Evolutionary conservation across 2,888 invertebrate genomes (phyloP), one percentile per base, ranked within the genome.

Genomic region (Cancer borealis): DNA sequence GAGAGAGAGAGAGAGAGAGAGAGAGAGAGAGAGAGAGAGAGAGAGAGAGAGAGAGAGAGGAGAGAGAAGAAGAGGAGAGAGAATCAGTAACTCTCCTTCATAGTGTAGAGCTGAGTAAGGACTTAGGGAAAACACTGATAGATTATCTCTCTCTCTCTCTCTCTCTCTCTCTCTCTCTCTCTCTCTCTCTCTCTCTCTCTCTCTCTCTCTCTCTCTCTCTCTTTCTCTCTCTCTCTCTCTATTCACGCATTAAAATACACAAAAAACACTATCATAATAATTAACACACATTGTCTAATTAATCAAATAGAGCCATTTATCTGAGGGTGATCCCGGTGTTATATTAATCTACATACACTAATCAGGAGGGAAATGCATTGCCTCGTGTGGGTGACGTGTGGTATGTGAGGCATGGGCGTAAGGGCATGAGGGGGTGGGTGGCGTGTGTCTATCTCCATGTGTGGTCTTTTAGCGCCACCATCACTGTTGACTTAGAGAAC

Each of bases 51-150:
- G 89, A 46, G 26, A 89, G 47, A 89, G 26, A 45, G 45, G 45
- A 88, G 88, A 88, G 88, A 39, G 26, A 87, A 26, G 26, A 3
- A 26, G 87, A 87, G 10, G 87, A 87, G 88, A 88, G 26, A 89
- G 47, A 6, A 3, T 46, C 89, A 49, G 21, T 30, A 46, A 12
- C 66, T 54, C 39, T 54, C 17, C 54, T 17, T 54, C 66, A 66
- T 66, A 6, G n/a, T 66, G 54, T n/a, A 4, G n/a, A 66, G 4
- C 4, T 66, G 4, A 21, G n/a, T 6, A 66, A 66, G n/a, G 66
- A 66, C 14, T 66, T 66, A n/a, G 4, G n/a, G 21, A 66, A 66
- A n/a, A 66, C 3, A n/a, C n/a, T n/a, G n/a, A 66, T 66, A 66
- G 1, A 66, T 66, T 66, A 12, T 66, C 66, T 66, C 66, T 66